Conservation (phyloP, 1,140 invertebrate species). For the Cherax quadricarinatus region DNA sequence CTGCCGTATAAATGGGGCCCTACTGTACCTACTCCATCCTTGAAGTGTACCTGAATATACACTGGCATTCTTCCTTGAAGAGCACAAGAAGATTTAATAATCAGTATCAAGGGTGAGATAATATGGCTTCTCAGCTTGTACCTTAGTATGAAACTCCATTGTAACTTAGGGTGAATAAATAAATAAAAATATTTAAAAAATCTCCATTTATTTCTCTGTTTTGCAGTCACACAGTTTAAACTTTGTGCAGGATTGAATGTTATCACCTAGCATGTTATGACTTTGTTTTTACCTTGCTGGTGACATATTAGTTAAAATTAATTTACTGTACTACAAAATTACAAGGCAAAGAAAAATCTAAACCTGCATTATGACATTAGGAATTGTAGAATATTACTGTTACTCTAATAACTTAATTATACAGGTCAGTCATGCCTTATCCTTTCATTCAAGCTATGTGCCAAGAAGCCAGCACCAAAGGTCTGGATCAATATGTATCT, state of each 20-base stretch:
- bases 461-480: not conserved
- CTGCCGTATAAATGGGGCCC: no score
- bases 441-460: not conserved
- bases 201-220: conserved; percentile 9
- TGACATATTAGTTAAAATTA: not conserved
- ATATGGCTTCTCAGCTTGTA: no score
- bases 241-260: not conserved
- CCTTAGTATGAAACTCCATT: no score
- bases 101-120: no score
- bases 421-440: not conserved
- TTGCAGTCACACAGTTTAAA: not conserved
- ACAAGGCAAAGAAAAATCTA: conserved; percentile 15
- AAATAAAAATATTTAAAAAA: not conserved
- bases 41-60: no score
- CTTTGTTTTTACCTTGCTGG: not conserved
- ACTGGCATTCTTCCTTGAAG: no score
- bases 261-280: not conserved
- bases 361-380: conserved; percentile 6
- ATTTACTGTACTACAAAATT: not conserved
- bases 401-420: conserved; percentile 20
- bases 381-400: not conserved
- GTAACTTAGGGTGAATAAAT: not conserved
- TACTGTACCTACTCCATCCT: no score
- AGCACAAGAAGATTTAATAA: no score
- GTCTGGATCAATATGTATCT: not conserved